Base-by-base conservation (phyloP, 2,888 invertebrate genomes). In the Catocala sponsa region DNA sequence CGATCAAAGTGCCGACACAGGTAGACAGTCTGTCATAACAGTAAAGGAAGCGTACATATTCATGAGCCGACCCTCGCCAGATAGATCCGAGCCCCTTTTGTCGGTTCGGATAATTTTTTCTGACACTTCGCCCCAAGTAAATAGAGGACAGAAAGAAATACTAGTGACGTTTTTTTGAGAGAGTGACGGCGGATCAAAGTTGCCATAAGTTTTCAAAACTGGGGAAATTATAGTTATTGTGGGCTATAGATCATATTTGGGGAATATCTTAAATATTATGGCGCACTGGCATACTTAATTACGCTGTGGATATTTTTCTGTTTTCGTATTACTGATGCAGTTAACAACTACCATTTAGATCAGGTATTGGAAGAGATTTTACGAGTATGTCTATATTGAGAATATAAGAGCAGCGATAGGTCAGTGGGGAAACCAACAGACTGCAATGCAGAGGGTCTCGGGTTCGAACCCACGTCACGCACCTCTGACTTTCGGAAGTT, bases 31-130 rank as follows among this genome's bases (percentile, higher is more conserved):
- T 38, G 48, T 44, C 55, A 55, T 78, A 74, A 79, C 80, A 72
- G 80, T 74, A 65, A 65, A n/a, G 64, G 6, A 44, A 52, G 43
- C 57, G 59, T 79, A 65, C 66, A 74, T 79, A 80, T 79, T 79
- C 79, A 73, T 73, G 74, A 77, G 51, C 73, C 10, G 48, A 54
- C 49, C 33, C 50, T 53, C 43, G n/a, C 4, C 65, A 57, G 67
- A 65, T 72, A 65, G 70, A 71, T 51, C 60, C 50, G 49, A 63
- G 65, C 49, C 59, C 70, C 60, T 48, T 80, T 79, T 78, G 72
- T 71, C 60, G 58, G 12, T 51, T 63, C 78, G 74, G 72, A 63
- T 68, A 48, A 15, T 67, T 72, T 75, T 75, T 78, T 67, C 10
- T 12, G 38, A 50, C 50, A 10, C 6, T 56, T 51, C 59, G 35